Conservation (phyloP, 2,797 vertebrate genomes). For the Hyperoplus lanceolatus region DNA sequence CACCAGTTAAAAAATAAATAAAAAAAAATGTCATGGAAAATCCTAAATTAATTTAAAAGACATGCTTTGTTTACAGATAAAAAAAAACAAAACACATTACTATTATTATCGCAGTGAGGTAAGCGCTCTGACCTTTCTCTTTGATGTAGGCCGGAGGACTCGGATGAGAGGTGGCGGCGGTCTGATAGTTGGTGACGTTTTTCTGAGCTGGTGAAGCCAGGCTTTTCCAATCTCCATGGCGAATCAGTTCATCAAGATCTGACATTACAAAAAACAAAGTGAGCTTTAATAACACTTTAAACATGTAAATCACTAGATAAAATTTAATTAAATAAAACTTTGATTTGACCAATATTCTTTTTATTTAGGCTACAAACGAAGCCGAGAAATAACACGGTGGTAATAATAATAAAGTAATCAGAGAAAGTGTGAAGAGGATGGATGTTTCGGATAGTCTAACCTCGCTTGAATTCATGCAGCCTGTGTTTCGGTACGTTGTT, state of each 20-base stretch:
- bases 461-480: conserved; percentile 83
- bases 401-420: too few relatives aligned
- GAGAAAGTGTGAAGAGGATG: too few relatives aligned
- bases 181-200: conserved; percentile 37
- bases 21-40: not conserved
- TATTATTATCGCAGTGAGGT: too few relatives aligned
- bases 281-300: not conserved
- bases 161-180: conserved; percentile 6
- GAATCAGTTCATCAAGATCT: conserved; percentile 85
- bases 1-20: not conserved
- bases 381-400: not conserved
- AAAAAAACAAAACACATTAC: not conserved
- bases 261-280: conserved; percentile 3
- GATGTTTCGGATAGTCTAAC: conserved; percentile 50
- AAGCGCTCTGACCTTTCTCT: conserved; percentile 74
- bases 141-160: conserved; percentile 79
- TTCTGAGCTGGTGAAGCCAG: conserved; percentile 43
- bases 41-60: not conserved
- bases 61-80: not conserved
- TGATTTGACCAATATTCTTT: not conserved
- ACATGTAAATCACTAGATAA: not conserved
- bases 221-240: conserved; percentile 68
- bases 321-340: not conserved
- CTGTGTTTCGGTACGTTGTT: conserved; percentile 78
- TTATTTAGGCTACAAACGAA: not conserved